phyloP scores from a whole-genome alignment of 2,888 invertebrate genomes.

The Metallyticus violacea region DNA sequence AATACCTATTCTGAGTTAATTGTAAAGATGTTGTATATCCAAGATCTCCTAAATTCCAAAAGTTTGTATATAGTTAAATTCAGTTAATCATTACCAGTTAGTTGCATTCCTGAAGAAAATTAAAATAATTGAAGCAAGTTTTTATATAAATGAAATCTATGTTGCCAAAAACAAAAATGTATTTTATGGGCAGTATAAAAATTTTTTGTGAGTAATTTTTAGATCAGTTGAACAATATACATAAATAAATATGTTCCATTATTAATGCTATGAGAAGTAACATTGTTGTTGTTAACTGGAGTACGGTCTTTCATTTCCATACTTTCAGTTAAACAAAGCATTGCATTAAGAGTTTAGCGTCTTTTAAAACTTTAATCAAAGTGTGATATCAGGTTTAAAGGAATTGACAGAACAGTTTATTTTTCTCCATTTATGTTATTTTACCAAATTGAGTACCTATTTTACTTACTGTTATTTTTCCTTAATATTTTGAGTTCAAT shows the following conservation, averaged over 20 bases:
- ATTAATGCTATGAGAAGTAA: constrained; percentile 12
- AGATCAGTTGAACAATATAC: constrained; percentile 12
- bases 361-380: background rate
- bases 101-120: constrained; percentile 26
- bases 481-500: background rate
- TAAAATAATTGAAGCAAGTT: background rate
- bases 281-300: constrained; percentile 5
- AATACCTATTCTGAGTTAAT: constrained; percentile 2
- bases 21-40: background rate
- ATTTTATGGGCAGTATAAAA: constrained; percentile 24
- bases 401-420: background rate
- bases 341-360: background rate
- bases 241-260: constrained; percentile 9
- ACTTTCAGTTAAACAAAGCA: no score
- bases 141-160: constrained; percentile 31
- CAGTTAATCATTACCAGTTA: constrained; percentile 23
- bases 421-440: background rate
- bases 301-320: constrained; percentile 11
- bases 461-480: background rate
- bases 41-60: constrained; percentile 17
- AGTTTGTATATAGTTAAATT: constrained; percentile 26
- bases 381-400: background rate
- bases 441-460: background rate
- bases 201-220: constrained; percentile 16
- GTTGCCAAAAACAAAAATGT: constrained; percentile 29